A percentile compares a stretch with the other conserved stretches of the same genome.
phyloP scores from a whole-genome alignment of 2,888 invertebrate species.

The Epinotia demarniana region DNA sequence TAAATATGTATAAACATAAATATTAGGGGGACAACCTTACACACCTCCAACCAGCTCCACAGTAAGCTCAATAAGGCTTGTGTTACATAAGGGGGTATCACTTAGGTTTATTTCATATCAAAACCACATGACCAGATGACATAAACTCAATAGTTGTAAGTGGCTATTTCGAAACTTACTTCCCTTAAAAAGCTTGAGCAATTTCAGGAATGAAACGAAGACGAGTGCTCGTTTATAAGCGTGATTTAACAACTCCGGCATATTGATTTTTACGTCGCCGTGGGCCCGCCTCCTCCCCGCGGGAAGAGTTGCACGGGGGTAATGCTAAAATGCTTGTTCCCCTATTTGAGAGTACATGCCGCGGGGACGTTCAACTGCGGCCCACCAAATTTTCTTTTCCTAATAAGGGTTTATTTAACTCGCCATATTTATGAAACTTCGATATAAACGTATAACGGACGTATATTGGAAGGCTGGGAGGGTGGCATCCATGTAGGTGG shows the following conservation, averaged over 20 bases:
- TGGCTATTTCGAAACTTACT: conserved; percentile 58
- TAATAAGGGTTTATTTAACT: conserved; percentile 33
- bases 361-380: conserved; percentile 73
- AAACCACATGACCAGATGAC: neutral
- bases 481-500: too few relatives aligned
- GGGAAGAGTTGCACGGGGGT: conserved; percentile 85
- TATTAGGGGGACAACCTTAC: too few relatives aligned
- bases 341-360: conserved; percentile 85
- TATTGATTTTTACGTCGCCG: conserved; percentile 86
- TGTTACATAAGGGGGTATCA: neutral
- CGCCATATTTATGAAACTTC: too few relatives aligned
- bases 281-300: conserved; percentile 82
- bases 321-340: conserved; percentile 86
- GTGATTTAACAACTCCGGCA: conserved; percentile 92
- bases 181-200: conserved; percentile 70
- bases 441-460: too few relatives aligned
- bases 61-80: too few relatives aligned
- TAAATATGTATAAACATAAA: too few relatives aligned
- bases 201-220: conserved; percentile 84
- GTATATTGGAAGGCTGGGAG: too few relatives aligned
- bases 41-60: too few relatives aligned
- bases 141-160: conserved; percentile 2
- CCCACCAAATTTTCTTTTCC: conserved; percentile 47
- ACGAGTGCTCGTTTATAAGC: conserved; percentile 86
- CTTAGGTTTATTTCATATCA: neutral